Evolutionary conservation across 2,888 invertebrate genomes (phyloP).

Genomic region (Agrotis exclamationis): DNA sequence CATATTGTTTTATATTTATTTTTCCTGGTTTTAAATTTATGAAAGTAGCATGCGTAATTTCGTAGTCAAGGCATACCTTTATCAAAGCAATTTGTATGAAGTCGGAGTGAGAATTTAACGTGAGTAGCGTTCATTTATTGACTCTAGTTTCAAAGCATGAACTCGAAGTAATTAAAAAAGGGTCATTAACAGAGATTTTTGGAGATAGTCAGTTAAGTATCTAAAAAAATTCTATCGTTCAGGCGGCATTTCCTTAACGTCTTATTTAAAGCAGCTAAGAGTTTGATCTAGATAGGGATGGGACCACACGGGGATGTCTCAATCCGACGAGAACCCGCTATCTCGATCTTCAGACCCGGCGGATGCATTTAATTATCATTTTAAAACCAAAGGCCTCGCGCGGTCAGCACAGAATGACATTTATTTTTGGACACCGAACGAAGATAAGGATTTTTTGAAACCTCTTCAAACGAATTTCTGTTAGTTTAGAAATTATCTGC

Average conservation of each 20-base stretch:
- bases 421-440: slow-evolving; percentile 68
- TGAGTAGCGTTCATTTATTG: slow-evolving; percentile 3
- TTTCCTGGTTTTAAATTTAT: too few species aligned
- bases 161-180: slow-evolving; percentile 57
- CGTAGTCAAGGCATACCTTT: background rate
- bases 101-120: slow-evolving; percentile 1
- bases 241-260: slow-evolving; percentile 65
- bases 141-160: slow-evolving; percentile 29
- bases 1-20: too few species aligned
- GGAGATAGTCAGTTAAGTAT: slow-evolving; percentile 60
- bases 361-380: slow-evolving; percentile 77
- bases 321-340: slow-evolving; percentile 81
- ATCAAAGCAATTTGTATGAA: slow-evolving; percentile 7
- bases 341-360: slow-evolving; percentile 80
- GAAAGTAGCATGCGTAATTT: background rate
- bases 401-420: slow-evolving; percentile 70
- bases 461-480: slow-evolving; percentile 17
- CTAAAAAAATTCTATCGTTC: slow-evolving; percentile 65
- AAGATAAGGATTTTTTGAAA: slow-evolving; percentile 44
- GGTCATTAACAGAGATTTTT: slow-evolving; percentile 55
- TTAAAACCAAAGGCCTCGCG: slow-evolving; percentile 73
- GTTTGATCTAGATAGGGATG: slow-evolving; percentile 83
- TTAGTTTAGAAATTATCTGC: slow-evolving; percentile 26
- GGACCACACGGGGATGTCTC: slow-evolving; percentile 87
- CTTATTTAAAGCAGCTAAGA: slow-evolving; percentile 66